phyloP scores from a whole-genome alignment of 1,140 invertebrate genomes.

The Drosophila pruinosa region DNA sequence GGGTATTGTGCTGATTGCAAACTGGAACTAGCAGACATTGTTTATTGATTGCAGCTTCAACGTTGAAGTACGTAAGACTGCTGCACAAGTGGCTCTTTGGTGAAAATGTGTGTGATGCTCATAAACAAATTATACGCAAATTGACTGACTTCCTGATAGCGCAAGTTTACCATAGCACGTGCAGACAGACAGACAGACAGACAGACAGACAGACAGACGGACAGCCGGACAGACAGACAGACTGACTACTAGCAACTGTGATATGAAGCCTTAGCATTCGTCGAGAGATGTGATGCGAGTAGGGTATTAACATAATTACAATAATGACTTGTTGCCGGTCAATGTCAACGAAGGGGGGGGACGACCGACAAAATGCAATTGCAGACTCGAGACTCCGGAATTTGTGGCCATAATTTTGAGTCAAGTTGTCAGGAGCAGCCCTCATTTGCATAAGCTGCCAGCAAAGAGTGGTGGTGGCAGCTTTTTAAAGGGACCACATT shows the following conservation, averaged over 20 bases:
- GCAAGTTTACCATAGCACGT: constrained; percentile 38
- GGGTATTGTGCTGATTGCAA: not conserved
- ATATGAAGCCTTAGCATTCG: no score
- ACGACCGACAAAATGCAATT: constrained; percentile 31
- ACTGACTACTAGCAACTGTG: not conserved
- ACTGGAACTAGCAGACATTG: not conserved
- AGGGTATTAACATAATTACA: constrained; percentile 73
- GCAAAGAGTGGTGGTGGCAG: not conserved
- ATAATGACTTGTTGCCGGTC: constrained; percentile 72
- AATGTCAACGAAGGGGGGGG: constrained; percentile 17
- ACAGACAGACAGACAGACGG: not conserved
- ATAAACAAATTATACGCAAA: constrained; percentile 79
- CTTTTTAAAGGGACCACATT: constrained; percentile 12
- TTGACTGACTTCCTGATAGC: constrained; percentile 62
- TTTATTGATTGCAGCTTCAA: not conserved
- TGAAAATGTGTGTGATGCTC: constrained; percentile 52
- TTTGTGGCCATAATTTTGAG: constrained; percentile 45
- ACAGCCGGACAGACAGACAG: not conserved
- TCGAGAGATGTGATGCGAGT: constrained; percentile 7
- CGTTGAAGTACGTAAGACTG: not conserved
- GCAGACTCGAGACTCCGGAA: constrained; percentile 23
- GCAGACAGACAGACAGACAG: not conserved
- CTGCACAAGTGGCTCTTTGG: constrained; percentile 11
- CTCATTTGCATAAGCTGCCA: constrained; percentile 33
- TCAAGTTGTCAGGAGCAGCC: constrained; percentile 32